Percentiles rank a stretch among this genome's conserved stretches.
Evolutionary conservation across 1,140 invertebrate species (phyloP).

Genomic region (Aphis gossypii): DNA sequence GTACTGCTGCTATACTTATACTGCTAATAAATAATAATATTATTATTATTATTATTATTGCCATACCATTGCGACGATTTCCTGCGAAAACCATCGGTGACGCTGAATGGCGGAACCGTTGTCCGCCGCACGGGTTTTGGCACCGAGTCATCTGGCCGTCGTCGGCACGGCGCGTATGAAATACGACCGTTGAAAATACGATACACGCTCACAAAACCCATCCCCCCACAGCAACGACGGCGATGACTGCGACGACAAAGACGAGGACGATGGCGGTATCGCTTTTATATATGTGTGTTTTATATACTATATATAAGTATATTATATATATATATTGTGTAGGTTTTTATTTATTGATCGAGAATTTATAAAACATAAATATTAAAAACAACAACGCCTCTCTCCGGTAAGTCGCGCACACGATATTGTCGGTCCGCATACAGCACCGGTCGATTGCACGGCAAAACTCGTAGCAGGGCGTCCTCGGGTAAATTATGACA

Average conservation of each 20-base stretch:
- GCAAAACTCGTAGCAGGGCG: neutral
- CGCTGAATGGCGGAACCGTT: neutral
- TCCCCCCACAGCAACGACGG: neutral
- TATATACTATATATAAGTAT: neutral
- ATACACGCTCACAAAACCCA: neutral
- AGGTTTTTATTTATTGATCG: constrained; percentile 30
- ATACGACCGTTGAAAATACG: neutral
- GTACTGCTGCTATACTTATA: neutral
- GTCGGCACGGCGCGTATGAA: constrained; percentile 32
- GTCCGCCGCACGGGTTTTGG: constrained; percentile 32
- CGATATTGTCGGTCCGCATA: neutral
- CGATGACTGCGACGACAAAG: neutral
- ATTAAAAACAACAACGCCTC: constrained; percentile 53
- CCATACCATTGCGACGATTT: constrained; percentile 13
- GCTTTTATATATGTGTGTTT: neutral
- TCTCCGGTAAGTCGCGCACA: neutral
- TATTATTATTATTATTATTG: constrained; percentile 1
- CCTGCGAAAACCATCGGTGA: neutral
- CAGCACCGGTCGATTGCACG: constrained; percentile 7
- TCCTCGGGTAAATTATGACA: constrained; percentile 29
- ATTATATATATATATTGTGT: neutral
- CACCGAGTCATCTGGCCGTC: constrained; percentile 56
- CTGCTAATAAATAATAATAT: neutral
- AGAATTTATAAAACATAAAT: constrained; percentile 52
- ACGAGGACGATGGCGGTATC: neutral